Evolutionary conservation across 2,113 vertebrate genomes (phyloP).

Genomic region (Lepisosteus osseus): DNA sequence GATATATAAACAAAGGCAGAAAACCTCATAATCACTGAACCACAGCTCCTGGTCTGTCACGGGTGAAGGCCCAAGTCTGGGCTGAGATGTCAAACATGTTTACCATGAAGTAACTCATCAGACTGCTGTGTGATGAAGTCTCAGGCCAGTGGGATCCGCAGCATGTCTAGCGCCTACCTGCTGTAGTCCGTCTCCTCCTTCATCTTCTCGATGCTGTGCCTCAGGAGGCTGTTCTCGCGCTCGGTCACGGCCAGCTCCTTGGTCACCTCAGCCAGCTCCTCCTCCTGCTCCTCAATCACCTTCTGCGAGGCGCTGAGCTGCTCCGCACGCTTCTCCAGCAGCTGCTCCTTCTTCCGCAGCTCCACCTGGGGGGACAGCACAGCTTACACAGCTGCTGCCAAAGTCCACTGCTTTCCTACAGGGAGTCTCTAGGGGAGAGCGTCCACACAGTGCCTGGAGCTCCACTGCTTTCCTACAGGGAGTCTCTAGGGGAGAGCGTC

Average conservation of each 20-base stretch:
- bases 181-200: constrained; percentile 69
- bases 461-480: not conserved
- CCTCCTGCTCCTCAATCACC: constrained; percentile 76
- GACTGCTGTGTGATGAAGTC: too few relatives aligned
- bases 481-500: not conserved
- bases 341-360: constrained; percentile 64
- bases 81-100: too few relatives aligned
- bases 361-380: constrained; percentile 63
- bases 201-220: constrained; percentile 81
- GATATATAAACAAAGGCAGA: too few relatives aligned
- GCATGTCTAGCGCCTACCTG: constrained; percentile 46
- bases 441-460: not conserved
- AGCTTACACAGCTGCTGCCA: not conserved
- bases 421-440: too few relatives aligned
- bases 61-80: too few relatives aligned
- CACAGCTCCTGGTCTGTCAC: too few relatives aligned
- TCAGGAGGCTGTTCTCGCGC: constrained; percentile 71
- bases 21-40: too few relatives aligned
- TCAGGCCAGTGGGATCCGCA: too few relatives aligned
- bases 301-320: constrained; percentile 67
- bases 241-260: constrained; percentile 81
- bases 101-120: too few relatives aligned
- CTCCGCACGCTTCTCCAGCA: constrained; percentile 54
- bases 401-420: too few relatives aligned
- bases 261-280: constrained; percentile 75